phyloP scores from a whole-genome alignment of 2,113 vertebrate species.

The Pimephales promelas region DNA sequence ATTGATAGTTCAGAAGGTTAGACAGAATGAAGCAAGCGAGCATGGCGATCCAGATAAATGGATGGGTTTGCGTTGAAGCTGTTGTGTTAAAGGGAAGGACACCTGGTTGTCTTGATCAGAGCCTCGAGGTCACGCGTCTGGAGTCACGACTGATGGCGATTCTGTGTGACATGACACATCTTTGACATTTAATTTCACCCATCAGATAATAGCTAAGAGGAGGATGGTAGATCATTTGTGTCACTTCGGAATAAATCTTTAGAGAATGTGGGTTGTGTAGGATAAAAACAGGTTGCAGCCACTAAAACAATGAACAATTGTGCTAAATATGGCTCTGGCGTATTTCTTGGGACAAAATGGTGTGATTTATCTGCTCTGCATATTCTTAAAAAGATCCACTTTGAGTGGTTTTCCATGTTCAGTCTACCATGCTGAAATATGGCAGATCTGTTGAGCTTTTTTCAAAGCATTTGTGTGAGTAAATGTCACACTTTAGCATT shows the following conservation, averaged over 20 bases:
- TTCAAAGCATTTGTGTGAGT: conserved; percentile 16
- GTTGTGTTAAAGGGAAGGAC: conserved; percentile 16
- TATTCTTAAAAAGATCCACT: background rate
- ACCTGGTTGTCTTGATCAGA: conserved; percentile 37
- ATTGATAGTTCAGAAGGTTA: conserved; percentile 8
- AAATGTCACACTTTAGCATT: background rate
- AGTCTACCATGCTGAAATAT: background rate
- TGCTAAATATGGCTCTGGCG: background rate
- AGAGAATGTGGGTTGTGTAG: background rate
- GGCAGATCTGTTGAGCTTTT: background rate
- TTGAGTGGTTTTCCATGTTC: background rate
- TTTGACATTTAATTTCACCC: conserved; percentile 39
- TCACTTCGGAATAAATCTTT: conserved; percentile 8
- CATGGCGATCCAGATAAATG: conserved; percentile 27
- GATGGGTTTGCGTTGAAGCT: conserved; percentile 22
- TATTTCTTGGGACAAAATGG: background rate
- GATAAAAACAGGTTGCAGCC: background rate
- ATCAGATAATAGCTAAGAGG: conserved; percentile 19
- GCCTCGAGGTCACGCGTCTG: conserved; percentile 16
- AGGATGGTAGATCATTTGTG: background rate
- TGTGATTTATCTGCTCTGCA: conserved; percentile 5
- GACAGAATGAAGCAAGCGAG: background rate
- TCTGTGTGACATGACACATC: conserved; percentile 24
- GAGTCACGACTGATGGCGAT: conserved; percentile 16
- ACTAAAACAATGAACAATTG: conserved; percentile 8